Conservation (phyloP, 92 coral and sea anemone species). For the Epizoanthus scotinus region DNA sequence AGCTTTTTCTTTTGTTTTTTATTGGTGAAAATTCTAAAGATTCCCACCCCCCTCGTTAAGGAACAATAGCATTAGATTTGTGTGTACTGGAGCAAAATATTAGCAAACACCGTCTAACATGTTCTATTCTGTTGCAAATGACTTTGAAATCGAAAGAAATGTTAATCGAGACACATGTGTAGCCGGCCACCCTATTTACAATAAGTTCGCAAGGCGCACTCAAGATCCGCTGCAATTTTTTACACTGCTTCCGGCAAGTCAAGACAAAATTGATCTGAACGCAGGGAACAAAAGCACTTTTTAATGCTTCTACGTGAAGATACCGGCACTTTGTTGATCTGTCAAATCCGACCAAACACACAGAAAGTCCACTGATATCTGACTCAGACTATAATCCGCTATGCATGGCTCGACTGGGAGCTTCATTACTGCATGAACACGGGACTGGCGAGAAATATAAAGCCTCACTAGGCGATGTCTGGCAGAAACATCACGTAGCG, state of each 20-base stretch:
- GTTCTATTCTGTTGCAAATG: constrained; percentile 85
- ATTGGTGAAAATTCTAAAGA: constrained; percentile 72
- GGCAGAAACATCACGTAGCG: no score
- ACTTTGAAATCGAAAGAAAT: constrained; percentile 48
- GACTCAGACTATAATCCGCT: no score
- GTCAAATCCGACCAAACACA: no score
- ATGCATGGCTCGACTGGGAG: no score
- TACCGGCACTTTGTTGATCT: background rate
- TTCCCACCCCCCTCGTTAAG: constrained; percentile 91
- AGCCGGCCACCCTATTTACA: constrained; percentile 49
- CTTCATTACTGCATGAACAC: no score
- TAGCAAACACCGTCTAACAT: constrained; percentile 59
- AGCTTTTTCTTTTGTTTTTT: constrained; percentile 65
- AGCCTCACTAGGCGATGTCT: no score
- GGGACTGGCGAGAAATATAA: no score
- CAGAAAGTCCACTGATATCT: no score
- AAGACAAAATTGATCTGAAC: constrained; percentile 11
- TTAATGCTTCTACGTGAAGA: background rate
- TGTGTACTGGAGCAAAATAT: constrained; percentile 65
- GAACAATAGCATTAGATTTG: constrained; percentile 61
- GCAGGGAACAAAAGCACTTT: background rate
- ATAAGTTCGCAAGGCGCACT: constrained; percentile 70
- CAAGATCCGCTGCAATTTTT: constrained; percentile 59
- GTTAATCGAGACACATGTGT: constrained; percentile 56
- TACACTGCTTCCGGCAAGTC: constrained; percentile 56